Conservation (phyloP, 2,797 vertebrate genomes). For the Lagocephalus sceleratus region DNA sequence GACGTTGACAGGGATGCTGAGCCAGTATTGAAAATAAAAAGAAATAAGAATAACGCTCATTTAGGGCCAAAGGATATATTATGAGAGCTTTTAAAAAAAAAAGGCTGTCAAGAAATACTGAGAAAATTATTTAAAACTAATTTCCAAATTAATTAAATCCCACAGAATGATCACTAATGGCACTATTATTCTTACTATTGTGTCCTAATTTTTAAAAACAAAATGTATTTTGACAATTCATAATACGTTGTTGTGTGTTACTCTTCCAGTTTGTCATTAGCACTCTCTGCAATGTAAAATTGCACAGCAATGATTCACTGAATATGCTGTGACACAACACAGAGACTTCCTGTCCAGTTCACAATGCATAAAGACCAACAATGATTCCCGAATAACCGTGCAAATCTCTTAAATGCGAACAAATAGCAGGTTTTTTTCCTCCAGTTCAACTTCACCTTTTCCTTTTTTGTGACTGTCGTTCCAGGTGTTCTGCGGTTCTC, state of each 20-base stretch:
- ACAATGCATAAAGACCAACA: constrained; percentile 97
- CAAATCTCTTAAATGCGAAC: constrained; percentile 81
- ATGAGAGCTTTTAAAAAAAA: no score
- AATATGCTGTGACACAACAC: constrained; percentile 90
- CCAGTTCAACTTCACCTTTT: not conserved
- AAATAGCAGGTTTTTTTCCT: constrained; percentile 19
- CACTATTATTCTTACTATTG: no score
- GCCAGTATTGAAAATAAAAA: no score
- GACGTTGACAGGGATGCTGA: no score
- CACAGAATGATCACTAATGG: no score
- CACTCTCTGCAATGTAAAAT: constrained; percentile 87
- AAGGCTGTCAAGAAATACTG: no score
- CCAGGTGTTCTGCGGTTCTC: constrained; percentile 39
- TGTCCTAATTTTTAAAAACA: constrained; percentile 28
- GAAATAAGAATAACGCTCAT: no score
- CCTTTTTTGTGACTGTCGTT: not conserved
- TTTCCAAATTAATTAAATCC: no score
- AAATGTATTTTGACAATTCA: constrained; percentile 11
- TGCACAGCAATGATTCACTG: constrained; percentile 94
- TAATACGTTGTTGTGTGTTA: constrained; percentile 63
- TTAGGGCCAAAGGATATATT: no score
- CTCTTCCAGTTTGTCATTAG: constrained; percentile 83
- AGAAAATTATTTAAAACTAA: no score
- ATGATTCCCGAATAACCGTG: constrained; percentile 96
- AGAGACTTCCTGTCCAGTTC: constrained; percentile 89